Evolutionary conservation across 2,888 invertebrate species (phyloP), one percentile per base, ranked within the genome.

Genomic region (Drosophila kanekoi): DNA sequence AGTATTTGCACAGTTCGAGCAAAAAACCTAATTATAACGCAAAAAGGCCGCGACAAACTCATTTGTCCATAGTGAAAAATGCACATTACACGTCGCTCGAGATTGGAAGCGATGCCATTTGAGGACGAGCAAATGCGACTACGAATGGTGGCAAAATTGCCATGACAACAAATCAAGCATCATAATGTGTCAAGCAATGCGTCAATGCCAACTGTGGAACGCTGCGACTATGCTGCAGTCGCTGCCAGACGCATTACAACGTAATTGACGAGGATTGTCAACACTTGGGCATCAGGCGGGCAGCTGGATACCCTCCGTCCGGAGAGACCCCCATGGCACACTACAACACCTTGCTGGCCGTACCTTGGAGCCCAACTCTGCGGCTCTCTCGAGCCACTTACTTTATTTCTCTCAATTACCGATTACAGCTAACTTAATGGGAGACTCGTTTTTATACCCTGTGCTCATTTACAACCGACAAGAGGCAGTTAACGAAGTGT

Each of bases 181-280:
- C 84, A 84, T 84, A 84, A 84, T 87, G 84, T 84, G 89, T 87
- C 84, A 87, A 87, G 88, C 89, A 85, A 84, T 89, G 84, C 82
- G 88, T 81, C 88, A 87, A 87, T 79, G 83, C 73, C 87, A 80
- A 69, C 62, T 66, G 83, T 63, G 83, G 58, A 48, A 47, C 52
- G 41, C 40, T 43, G 56, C 57, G 38, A 45, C 53, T 47, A 14
- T 16, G 37, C 37, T 13, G 49, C 45, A 35, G 40, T 32, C 32
- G 54, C 69, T 61, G 54, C 53, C 72, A 40, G 79, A 72, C 72
- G 77, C 84, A 89, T 86, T 88, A 90, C 90, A 89, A 87, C 87
- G 89, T 90, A 89, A 89, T 89, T 90, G 89, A 88, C 89, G 91
- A 83, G 89, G 81, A 90, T 89, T 90, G 89, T 85, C 90, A 90